Conservation (phyloP, 2,113 vertebrate species). For the Phrynosoma platyrhinos region DNA sequence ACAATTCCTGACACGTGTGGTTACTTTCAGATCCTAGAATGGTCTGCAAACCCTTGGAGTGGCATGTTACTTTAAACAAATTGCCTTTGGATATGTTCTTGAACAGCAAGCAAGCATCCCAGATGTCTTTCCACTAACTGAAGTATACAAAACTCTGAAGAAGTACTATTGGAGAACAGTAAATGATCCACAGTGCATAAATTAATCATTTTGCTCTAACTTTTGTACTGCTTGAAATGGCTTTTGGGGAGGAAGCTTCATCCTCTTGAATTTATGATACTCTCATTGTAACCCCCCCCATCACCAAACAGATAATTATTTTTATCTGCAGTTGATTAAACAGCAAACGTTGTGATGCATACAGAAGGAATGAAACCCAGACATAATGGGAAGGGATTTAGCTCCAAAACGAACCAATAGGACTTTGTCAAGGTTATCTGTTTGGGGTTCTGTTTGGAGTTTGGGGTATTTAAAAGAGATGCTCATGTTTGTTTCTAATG, state of each 20-base stretch:
- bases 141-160: not conserved
- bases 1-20: accelerated
- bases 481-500: not conserved
- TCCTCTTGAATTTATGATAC: slow-evolving; percentile 2
- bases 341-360: not conserved
- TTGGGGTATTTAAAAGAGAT: not conserved
- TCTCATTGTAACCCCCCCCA: not conserved
- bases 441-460: not conserved
- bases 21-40: not conserved
- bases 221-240: not conserved
- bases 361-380: not conserved
- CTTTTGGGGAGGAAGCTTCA: not conserved
- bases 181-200: not conserved
- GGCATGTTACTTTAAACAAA: accelerated
- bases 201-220: not conserved
- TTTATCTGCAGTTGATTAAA: slow-evolving; percentile 11
- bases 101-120: not conserved
- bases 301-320: not conserved
- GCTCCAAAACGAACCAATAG: not conserved
- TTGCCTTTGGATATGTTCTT: accelerated
- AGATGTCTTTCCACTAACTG: not conserved
- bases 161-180: not conserved
- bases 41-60: not conserved
- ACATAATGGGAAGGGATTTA: not conserved
- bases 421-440: not conserved